Base-by-base conservation (phyloP, 1,140 invertebrate species). In the Dufourea novaeangliae region DNA sequence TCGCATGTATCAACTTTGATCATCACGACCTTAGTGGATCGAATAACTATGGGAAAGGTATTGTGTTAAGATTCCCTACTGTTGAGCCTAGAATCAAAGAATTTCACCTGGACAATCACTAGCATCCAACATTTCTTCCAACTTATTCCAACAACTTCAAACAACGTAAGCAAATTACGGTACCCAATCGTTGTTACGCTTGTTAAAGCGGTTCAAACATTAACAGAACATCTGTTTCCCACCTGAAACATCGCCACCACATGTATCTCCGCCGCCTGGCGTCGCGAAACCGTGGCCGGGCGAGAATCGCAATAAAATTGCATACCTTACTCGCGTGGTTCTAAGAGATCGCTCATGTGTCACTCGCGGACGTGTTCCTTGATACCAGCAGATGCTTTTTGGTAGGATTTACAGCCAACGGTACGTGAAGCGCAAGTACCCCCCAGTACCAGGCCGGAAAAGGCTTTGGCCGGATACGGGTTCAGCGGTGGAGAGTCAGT, bases 381-480 rank as follows among this genome's bases (percentile, higher is more conserved):
- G 82, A 79, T 82, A 82, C 75, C 82, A 69, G 75, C 46, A 69
- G 76, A 83, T 79, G 71, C 71, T 83, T 80, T 84, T 80, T 67
- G 67, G 57, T 69, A 37, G 67, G 82, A 84, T 84, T 84, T 84
- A 84, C 82, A 84, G 63, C 44, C 68, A 59, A 69, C 81, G 52
- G 78, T 66, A 84, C 77, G 64, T 74, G 78, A 67, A 79, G 70
- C 41, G 82, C 83, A 46, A 84, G 83, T 78, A 66, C 56, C 69
- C 29, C 22, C 34, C 57, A 59, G 44, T 70, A 56, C 69, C 82
- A 62, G 62, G 74, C 46, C 39, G 76, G 69, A 63, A 29, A 68
- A 62, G 77, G 52, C 77, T 84, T 79, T 57, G 50, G n/a, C 66
- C 46, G 68, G 68, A 84, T 77, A 32, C 68, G 62, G 59, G 78